These are phyloP conservation scores for Torymus aiolomorphi DNA, from an alignment of 2,888 invertebrate genomes.

Conservation along the genomic window DNA sequence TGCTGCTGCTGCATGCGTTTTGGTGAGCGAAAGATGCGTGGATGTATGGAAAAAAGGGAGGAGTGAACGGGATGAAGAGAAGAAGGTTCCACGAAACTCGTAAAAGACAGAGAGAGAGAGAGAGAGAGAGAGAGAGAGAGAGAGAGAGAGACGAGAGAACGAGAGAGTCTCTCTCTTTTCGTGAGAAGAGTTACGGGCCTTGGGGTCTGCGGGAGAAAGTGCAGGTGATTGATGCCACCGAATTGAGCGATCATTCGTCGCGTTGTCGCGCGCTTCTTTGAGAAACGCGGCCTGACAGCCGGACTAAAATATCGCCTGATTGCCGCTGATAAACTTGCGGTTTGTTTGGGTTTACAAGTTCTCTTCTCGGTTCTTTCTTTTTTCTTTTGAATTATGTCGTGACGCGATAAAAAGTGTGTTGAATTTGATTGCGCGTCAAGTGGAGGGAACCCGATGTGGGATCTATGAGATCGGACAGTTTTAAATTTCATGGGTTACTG, in stretches of 20 bases:
- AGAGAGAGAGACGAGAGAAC: slow-evolving; percentile 22
- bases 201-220: slow-evolving; percentile 6
- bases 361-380: background rate
- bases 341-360: background rate
- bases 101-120: slow-evolving; percentile 63
- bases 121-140: slow-evolving; percentile 58
- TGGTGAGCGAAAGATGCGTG: background rate
- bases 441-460: too few species aligned
- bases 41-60: slow-evolving; percentile 13
- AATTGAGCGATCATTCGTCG: slow-evolving; percentile 71
- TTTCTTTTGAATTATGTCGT: too few species aligned
- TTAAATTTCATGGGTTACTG: too few species aligned
- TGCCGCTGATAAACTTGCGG: slow-evolving; percentile 19
- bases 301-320: slow-evolving; percentile 33
- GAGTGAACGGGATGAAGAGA: slow-evolving; percentile 58
- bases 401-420: too few species aligned
- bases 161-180: background rate
- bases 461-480: too few species aligned
- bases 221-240: slow-evolving; percentile 71
- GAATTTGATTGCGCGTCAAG: too few species aligned
- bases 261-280: slow-evolving; percentile 24
- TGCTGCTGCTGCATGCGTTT: too few species aligned
- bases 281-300: slow-evolving; percentile 17
- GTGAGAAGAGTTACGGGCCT: slow-evolving; percentile 36
- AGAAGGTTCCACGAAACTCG: slow-evolving; percentile 66